Base-by-base conservation (phyloP, 2,888 invertebrate genomes). In the Laspeyria flexula region DNA sequence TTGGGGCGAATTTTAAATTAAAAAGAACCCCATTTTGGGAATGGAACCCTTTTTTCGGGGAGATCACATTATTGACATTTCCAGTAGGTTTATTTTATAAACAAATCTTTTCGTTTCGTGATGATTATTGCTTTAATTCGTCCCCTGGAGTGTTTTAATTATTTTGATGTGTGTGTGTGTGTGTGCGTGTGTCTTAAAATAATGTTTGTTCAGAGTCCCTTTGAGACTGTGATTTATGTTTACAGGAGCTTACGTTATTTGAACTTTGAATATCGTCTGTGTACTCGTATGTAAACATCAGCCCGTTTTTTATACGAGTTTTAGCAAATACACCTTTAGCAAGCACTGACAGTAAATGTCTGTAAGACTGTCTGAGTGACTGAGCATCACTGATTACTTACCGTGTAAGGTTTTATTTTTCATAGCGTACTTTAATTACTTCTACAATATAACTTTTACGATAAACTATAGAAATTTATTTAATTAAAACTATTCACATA, bases 21-120 rank as follows among this genome's bases (percentile, higher is more conserved):
- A 58, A 49, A 54, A 30, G 45, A 27, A 38, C 44, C 56, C 47
- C 43, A 29, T 73, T 71, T 70, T 42, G 27, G 56, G 31, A 50
- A 49, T 57, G 56, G 56, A 67, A 55, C 68, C 73, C 64, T 63
- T 73, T 73, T 68, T 62, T 40, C 35, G 42, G 37, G 27, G 43
- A 34, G 13, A 42, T 31, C 5, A 2, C 57, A 48, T 31, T 64
- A 67, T 64, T 67, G 58, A 58, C 61, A 34, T 64, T 67, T 55
- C 58, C 25, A 39, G 34, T 49, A 39, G 45, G 53, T 64, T 67
- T 61, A 16, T 23, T 43, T 33, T 18, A 13, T 41, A 64, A 67
- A 66, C 55, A 58, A 66, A 61, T 66, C 64, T 29, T 51, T 48
- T 57, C 37, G 45, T 61, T 49, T 48, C 31, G 61, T 50, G 55